Evolutionary conservation across 1,140 invertebrate species (phyloP).

Genomic region (Pseudomyrmex concolor): DNA sequence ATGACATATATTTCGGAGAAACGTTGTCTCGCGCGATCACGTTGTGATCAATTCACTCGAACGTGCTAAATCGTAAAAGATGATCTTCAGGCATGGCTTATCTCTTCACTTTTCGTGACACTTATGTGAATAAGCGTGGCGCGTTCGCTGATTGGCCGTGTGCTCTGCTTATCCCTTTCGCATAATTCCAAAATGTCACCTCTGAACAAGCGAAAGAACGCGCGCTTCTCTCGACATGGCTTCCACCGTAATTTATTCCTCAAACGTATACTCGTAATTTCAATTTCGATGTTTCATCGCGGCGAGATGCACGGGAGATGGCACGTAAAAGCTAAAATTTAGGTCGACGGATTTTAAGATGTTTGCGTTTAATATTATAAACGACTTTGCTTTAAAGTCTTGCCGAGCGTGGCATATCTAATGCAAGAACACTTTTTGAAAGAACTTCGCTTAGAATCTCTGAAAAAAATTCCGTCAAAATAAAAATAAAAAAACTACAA

Average conservation of each 20-base stretch:
- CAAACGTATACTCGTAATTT: slow-evolving; percentile 40
- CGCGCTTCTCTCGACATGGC: neutral
- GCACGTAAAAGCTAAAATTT: slow-evolving; percentile 37
- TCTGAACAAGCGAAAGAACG: neutral
- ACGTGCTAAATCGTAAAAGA: slow-evolving; percentile 57
- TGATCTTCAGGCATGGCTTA: slow-evolving; percentile 54
- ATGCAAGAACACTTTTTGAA: slow-evolving; percentile 16
- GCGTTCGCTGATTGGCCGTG: slow-evolving; percentile 1
- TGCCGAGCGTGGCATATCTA: neutral
- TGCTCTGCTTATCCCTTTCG: neutral
- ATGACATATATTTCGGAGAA: neutral
- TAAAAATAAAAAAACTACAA: neutral
- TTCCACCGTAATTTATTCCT: slow-evolving; percentile 41
- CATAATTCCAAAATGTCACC: slow-evolving; percentile 4
- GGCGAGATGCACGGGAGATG: slow-evolving; percentile 3
- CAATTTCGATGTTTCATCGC: slow-evolving; percentile 32
- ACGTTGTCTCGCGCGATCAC: slow-evolving; percentile 1
- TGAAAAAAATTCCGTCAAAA: neutral
- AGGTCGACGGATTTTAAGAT: slow-evolving; percentile 40
- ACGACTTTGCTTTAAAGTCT: slow-evolving; percentile 6
- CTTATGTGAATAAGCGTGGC: slow-evolving; percentile 22
- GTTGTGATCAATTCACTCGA: slow-evolving; percentile 6
- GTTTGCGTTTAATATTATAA: slow-evolving; percentile 53
- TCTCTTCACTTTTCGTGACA: slow-evolving; percentile 18
- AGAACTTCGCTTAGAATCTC: neutral